These are phyloP conservation scores for Sebastes flavidus DNA, from an alignment of 2,797 vertebrate genomes.

Conservation along the genomic window DNA sequence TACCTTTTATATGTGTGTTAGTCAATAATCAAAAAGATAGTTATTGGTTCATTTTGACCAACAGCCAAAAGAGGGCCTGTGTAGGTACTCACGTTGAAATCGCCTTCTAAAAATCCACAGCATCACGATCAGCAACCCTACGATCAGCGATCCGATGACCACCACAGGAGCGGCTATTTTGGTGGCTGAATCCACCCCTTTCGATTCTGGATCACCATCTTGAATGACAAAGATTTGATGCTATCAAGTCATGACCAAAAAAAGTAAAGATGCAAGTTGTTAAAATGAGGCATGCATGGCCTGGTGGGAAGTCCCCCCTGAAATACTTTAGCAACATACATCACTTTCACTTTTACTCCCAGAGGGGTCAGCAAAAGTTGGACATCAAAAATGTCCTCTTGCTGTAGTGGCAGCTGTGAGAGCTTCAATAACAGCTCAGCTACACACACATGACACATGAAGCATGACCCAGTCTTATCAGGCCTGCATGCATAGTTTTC, in stretches of 20 bases:
- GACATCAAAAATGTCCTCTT: background rate
- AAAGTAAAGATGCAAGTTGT: background rate
- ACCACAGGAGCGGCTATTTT: conserved; percentile 55
- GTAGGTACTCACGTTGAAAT: conserved; percentile 54
- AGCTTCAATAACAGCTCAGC: background rate
- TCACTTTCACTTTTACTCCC: conserved; percentile 3
- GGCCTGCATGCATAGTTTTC: background rate
- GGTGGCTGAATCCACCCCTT: rapidly evolving
- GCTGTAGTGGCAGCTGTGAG: background rate
- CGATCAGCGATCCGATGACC: conserved; percentile 71
- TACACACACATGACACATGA: rapidly evolving
- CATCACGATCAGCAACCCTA: conserved; percentile 54
- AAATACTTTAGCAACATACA: background rate
- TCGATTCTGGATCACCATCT: rapidly evolving
- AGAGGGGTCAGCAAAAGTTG: background rate
- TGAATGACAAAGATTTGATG: background rate
- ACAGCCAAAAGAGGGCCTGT: background rate
- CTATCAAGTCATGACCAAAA: background rate
- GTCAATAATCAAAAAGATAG: too few species aligned
- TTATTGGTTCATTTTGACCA: background rate
- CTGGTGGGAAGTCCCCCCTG: background rate
- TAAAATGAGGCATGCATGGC: background rate
- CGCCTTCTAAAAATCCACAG: background rate
- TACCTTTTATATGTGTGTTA: too few species aligned
- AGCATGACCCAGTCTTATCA: background rate